Evolutionary conservation across 1,140 invertebrate genomes (phyloP).

Genomic region (Drosophila nigromelanica): DNA sequence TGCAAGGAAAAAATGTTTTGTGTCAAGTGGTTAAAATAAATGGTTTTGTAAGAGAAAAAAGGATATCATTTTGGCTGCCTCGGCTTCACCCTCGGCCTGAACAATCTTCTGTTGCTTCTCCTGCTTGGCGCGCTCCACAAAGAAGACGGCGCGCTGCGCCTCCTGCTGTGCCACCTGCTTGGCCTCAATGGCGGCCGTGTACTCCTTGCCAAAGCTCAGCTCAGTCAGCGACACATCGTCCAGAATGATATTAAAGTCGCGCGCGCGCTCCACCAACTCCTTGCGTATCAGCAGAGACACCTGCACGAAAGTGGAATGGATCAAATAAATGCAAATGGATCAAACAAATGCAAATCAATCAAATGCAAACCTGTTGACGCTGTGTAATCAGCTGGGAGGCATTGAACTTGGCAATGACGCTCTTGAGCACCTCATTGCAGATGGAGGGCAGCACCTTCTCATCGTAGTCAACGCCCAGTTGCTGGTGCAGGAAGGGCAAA

Average conservation of each 20-base stretch:
- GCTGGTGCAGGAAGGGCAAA: constrained; percentile 95
- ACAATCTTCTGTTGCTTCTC: constrained; percentile 99
- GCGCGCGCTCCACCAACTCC: constrained; percentile 97
- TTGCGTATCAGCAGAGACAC: constrained; percentile 96
- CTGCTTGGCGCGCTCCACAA: constrained; percentile 98
- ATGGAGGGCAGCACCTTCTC: constrained; percentile 98
- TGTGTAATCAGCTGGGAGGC: constrained; percentile 99
- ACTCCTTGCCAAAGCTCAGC: constrained; percentile 99
- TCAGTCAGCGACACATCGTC: constrained; percentile 99
- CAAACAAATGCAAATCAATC: not conserved
- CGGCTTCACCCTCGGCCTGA: constrained; percentile 99
- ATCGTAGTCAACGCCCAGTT: constrained; percentile 94
- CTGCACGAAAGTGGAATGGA: constrained; percentile 70
- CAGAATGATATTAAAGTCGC: constrained; percentile 99
- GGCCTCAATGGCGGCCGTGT: constrained; percentile 99
- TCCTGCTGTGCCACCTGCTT: constrained; percentile 99
- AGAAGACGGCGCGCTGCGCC: constrained; percentile 98
- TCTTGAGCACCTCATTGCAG: constrained; percentile 99
- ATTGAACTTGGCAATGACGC: constrained; percentile 99
- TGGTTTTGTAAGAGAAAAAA: constrained; percentile 85
- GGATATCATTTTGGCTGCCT: constrained; percentile 98
- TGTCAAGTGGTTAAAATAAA: not conserved
- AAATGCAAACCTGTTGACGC: constrained; percentile 98
- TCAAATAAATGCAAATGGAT: not conserved
- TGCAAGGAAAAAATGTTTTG: constrained; percentile 2